Conservation (phyloP, 2,797 vertebrate species). For the Synaphobranchus kaupii region DNA sequence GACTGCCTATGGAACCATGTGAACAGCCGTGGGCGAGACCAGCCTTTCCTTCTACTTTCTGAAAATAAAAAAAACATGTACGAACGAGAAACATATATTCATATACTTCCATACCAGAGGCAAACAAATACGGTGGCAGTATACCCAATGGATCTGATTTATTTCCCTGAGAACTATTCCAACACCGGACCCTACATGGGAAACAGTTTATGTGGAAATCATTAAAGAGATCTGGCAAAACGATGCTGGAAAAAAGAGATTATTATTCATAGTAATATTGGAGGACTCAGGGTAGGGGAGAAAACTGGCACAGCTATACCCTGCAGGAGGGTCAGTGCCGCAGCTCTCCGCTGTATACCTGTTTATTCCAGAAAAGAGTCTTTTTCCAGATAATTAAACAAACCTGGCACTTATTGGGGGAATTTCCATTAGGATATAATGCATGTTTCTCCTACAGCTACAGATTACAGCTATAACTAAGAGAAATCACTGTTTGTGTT, state of each 20-base stretch:
- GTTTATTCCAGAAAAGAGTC: constrained; percentile 41
- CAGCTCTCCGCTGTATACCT: constrained; percentile 42
- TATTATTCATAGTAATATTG: background rate
- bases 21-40: constrained; percentile 65
- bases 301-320: background rate
- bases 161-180: background rate
- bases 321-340: constrained; percentile 4
- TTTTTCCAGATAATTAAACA: constrained; percentile 54
- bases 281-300: background rate
- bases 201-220: background rate
- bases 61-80: constrained; percentile 65
- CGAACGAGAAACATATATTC: background rate
- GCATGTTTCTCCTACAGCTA: background rate
- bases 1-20: constrained; percentile 58
- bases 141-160: background rate
- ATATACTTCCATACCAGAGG: background rate
- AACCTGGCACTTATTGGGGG: constrained; percentile 61
- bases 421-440: constrained; percentile 29
- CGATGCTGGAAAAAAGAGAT: background rate
- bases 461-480: background rate
- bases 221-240: background rate
- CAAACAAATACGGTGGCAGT: background rate
- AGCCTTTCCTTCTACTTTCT: constrained; percentile 68
- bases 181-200: background rate
- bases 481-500: background rate